phyloP scores from a whole-genome alignment of 2,113 vertebrate species.

The Ursus arctos region DNA sequence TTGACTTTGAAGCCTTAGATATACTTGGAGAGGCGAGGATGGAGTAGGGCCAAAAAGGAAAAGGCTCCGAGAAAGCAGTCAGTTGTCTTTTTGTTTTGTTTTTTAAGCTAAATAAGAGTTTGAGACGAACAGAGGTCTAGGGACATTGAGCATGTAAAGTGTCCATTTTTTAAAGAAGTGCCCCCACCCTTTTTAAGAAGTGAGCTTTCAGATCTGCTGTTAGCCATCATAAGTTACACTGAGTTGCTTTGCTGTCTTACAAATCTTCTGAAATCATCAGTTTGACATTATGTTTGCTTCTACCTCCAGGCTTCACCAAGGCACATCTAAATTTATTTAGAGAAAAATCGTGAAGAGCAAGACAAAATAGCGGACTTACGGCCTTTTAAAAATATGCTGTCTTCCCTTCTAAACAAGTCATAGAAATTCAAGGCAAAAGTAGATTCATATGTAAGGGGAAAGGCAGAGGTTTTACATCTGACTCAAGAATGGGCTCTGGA shows the following conservation, averaged over 20 bases:
- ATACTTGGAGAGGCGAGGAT: neutral
- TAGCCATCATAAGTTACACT: neutral
- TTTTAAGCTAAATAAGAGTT: neutral
- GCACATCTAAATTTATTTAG: neutral
- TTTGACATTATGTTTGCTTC: conserved; percentile 21
- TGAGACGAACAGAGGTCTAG: neutral
- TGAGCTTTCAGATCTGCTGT: neutral
- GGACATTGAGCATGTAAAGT: neutral
- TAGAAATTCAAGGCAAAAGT: neutral
- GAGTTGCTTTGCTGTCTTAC: neutral
- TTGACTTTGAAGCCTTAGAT: conserved; percentile 11
- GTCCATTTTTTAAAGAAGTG: neutral
- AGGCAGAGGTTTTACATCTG: neutral
- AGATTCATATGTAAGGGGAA: neutral
- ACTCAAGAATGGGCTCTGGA: neutral
- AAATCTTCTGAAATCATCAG: neutral
- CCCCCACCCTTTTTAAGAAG: neutral
- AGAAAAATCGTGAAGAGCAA: conserved; percentile 34
- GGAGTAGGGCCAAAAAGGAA: neutral
- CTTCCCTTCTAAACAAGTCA: neutral
- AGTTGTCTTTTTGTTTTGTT: neutral
- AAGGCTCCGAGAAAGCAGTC: neutral
- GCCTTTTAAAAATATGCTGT: neutral
- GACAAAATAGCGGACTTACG: neutral
- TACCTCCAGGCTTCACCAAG: neutral